Conservation (phyloP, 2,113 vertebrate genomes). For the Oryzias curvinotus region DNA sequence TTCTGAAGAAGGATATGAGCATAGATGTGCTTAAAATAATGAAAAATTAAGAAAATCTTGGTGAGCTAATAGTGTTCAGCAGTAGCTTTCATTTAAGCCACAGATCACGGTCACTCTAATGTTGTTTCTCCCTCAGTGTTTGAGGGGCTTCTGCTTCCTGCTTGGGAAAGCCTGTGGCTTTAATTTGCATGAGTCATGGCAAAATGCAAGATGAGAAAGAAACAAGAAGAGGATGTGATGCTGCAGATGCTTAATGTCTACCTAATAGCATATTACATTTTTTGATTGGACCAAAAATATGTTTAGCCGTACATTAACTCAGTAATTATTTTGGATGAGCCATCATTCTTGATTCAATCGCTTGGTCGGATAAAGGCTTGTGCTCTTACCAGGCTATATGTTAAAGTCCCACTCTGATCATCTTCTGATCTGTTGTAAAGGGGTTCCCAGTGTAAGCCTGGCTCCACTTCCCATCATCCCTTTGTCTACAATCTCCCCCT, state of each 20-base stretch:
- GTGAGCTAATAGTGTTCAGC: slow-evolving; percentile 2
- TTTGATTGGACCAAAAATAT: too few species aligned
- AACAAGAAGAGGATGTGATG: not conserved
- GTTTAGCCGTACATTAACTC: too few species aligned
- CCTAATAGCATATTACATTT: not conserved
- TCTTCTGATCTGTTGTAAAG: too few species aligned
- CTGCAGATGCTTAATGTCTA: not conserved
- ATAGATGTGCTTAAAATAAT: slow-evolving; percentile 2
- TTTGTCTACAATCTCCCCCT: too few species aligned
- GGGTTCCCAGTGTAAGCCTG: too few species aligned
- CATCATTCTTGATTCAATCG: too few species aligned
- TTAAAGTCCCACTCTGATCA: too few species aligned
- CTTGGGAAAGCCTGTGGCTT: not conserved
- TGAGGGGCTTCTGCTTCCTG: slow-evolving; percentile 16
- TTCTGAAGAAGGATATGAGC: slow-evolving; percentile 4
- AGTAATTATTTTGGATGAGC: too few species aligned
- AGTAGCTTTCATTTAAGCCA: slow-evolving; percentile 3
- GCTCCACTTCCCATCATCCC: too few species aligned
- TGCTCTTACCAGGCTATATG: too few species aligned
- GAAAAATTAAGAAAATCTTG: slow-evolving; percentile 14
- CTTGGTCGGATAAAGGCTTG: too few species aligned
- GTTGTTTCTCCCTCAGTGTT: slow-evolving; percentile 32
- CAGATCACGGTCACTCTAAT: slow-evolving; percentile 19
- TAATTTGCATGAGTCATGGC: slow-evolving; percentile 36
- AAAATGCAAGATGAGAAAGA: slow-evolving; percentile 31